A percentile compares a stretch with the other conserved stretches of the same genome.
Evolutionary conservation across 2,113 vertebrate species (phyloP).

Genomic region (Phyllopteryx taeniolatus): DNA sequence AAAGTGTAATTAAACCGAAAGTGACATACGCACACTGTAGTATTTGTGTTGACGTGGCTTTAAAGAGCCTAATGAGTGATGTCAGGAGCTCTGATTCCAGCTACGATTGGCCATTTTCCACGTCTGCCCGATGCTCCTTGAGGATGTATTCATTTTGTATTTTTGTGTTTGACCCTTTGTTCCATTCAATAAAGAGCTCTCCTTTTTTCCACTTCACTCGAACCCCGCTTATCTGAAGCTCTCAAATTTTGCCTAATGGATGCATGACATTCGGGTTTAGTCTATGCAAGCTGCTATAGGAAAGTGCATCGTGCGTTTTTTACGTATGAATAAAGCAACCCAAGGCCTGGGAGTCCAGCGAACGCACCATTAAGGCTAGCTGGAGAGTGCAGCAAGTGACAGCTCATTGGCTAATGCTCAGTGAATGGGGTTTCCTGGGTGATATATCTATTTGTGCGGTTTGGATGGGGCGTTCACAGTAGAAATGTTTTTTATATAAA

Average conservation of each 20-base stretch:
- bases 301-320: conserved; percentile 42
- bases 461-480: conserved; percentile 44
- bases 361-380: conserved; percentile 24
- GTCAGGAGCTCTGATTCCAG: no score
- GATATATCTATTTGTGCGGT: conserved; percentile 44
- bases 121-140: no score
- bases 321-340: conserved; percentile 47
- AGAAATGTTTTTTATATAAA: conserved; percentile 62
- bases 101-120: no score
- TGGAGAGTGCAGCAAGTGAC: conserved; percentile 31
- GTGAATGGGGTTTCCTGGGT: conserved; percentile 58
- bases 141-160: no score
- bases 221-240: no score
- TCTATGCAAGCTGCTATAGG: conserved; percentile 21
- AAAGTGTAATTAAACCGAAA: no score
- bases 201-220: no score
- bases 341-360: conserved; percentile 32
- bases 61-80: no score
- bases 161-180: no score
- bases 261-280: conserved; percentile 44
- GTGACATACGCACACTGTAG: no score
- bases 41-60: no score
- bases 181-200: no score
- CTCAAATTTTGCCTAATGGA: conserved; percentile 15
- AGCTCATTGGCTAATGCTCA: conserved; percentile 42